These are phyloP conservation scores for Mobula birostris DNA, from an alignment of 2,113 vertebrate species.

Conservation along the genomic window DNA sequence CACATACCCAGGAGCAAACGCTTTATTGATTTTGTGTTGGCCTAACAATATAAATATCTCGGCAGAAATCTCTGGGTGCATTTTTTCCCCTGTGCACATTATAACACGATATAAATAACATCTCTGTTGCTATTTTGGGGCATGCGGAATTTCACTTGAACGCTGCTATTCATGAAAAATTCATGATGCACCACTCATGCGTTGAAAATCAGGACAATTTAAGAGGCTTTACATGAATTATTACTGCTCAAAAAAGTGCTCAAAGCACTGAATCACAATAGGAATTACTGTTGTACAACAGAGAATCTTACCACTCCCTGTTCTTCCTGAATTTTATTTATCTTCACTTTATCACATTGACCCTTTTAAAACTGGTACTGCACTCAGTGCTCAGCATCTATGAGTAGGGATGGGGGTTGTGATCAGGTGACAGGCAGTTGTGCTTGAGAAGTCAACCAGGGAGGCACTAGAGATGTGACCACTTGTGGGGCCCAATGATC, in stretches of 20 bases:
- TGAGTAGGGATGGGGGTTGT: too few species aligned
- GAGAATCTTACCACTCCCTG: background rate
- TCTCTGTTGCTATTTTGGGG: conserved; percentile 31
- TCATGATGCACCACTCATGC: background rate
- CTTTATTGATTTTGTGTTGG: conserved; percentile 22
- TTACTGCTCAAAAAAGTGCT: conserved; percentile 23
- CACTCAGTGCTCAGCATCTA: background rate
- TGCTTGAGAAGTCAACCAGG: too few species aligned
- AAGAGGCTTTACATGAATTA: conserved; percentile 3
- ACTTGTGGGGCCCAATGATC: too few species aligned
- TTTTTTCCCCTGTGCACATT: background rate
- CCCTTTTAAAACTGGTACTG: background rate
- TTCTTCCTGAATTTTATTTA: background rate
- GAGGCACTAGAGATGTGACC: too few species aligned
- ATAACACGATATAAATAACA: conserved; percentile 17
- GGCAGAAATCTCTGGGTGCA: too few species aligned
- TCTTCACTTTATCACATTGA: background rate
- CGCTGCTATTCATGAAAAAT: conserved; percentile 27
- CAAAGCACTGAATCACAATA: background rate
- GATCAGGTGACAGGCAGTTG: too few species aligned
- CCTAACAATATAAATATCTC: background rate
- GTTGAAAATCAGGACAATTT: background rate
- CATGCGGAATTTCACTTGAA: background rate
- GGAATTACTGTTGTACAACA: background rate
- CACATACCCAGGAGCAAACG: background rate